Base-by-base conservation (phyloP, 2,797 vertebrate genomes). In the Cichlasoma orientale region DNA sequence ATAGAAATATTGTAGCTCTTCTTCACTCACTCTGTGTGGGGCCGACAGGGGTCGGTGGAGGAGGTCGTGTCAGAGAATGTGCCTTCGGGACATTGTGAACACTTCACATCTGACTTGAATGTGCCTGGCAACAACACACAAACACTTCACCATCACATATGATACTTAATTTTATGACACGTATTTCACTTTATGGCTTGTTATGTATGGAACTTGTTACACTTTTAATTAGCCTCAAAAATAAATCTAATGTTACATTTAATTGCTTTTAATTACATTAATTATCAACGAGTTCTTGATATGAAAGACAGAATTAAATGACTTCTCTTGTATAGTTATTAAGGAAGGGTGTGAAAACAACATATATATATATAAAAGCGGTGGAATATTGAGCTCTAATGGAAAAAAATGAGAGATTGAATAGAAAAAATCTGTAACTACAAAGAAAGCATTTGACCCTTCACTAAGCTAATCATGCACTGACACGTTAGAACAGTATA, bases 1-100 rank as follows among this genome's bases (percentile, higher is more conserved):
- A 21, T 21, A 19, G 3, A 56, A 50, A 81, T 33, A 56, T 11
- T 18, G 27, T 78, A 38, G 5, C 14, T 59, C 25, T 52, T 23
- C 11, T 50, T 71, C 5, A 88, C 90, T 93, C 80, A 96, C 95
- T 57, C 2, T 47, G 90, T 91, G 68, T 96, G 93, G 38, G 72
- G 79, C 75, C 6, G 47, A 72, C 95, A 96, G 29, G 0, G 13
- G 12, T 90, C 69, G 0, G 21, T 86, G 78, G 9, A 3, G n/a
- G 87, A 93, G 47, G 0, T 0, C 3, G 19, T 79, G 83, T 85
- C 44, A n/a, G 94, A 96, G 83, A 95, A 95, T 0, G 70, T 93
- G 29, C 94, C 95, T 3, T 9, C 0, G 0, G 21, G 56, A 82
- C 95, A 96, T 0, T 0, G 1, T 33, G 3, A 2, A 88, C 96